phyloP scores from a whole-genome alignment of 2,113 vertebrate genomes.

The Formicarius rufipectus region DNA sequence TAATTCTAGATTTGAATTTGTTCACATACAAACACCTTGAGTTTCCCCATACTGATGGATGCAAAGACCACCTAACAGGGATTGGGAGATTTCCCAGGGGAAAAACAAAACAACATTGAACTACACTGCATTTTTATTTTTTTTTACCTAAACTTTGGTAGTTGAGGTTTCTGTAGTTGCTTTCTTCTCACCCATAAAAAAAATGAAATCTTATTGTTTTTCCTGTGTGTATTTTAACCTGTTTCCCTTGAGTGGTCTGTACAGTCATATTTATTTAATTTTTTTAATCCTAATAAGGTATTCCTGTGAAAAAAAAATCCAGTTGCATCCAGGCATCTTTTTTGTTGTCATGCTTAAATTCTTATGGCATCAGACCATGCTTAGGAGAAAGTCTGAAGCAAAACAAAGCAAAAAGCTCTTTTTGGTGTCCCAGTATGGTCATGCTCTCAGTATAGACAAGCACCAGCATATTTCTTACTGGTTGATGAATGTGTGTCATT shows the following conservation, averaged over 20 bases:
- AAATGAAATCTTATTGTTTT: background rate
- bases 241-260: background rate
- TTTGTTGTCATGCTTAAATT: background rate
- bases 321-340: background rate
- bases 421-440: too few species aligned
- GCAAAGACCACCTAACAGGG: background rate
- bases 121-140: accelerated
- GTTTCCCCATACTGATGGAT: background rate
- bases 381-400: background rate
- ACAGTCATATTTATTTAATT: background rate
- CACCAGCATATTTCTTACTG: background rate
- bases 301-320: background rate
- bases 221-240: background rate
- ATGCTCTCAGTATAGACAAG: background rate
- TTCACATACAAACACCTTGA: background rate
- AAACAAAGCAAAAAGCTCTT: background rate
- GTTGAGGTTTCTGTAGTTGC: background rate
- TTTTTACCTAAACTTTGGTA: background rate
- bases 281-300: background rate
- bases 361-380: background rate
- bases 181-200: accelerated
- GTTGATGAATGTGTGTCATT: background rate
- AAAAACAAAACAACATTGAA: background rate
- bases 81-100: background rate
- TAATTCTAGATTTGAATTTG: background rate